A percentile compares a stretch with the other conserved stretches of the same genome.
Evolutionary conservation across 2,113 vertebrate genomes (phyloP).

Genomic region (Leiothrix lutea): DNA sequence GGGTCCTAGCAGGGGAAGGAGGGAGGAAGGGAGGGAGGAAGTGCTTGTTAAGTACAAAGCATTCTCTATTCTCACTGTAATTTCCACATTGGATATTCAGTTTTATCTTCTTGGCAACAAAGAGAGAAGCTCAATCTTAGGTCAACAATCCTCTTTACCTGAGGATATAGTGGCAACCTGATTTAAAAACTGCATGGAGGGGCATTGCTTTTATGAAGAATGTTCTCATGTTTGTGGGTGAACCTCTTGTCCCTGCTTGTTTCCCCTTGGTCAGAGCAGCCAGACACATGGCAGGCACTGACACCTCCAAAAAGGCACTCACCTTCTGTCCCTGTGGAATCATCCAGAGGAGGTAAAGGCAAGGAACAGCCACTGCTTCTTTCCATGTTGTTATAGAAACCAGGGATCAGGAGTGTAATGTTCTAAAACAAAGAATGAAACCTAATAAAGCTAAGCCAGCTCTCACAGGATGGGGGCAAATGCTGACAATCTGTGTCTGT

Average conservation of each 20-base stretch:
- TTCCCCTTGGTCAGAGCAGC: constrained; percentile 49
- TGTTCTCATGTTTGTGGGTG: neutral
- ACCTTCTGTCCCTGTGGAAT: neutral
- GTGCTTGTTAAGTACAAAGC: neutral
- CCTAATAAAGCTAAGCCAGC: neutral
- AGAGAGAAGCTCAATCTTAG: neutral
- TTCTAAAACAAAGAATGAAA: constrained; percentile 66
- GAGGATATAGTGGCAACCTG: neutral
- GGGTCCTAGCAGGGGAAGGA: neutral
- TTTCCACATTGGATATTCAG: neutral
- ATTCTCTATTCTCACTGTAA: neutral
- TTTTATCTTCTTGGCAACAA: neutral
- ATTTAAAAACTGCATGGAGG: neutral
- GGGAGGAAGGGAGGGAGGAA: neutral
- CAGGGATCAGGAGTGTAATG: constrained; percentile 89
- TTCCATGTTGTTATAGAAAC: constrained; percentile 85
- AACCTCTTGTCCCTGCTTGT: neutral
- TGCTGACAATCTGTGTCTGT: neutral
- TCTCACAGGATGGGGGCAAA: neutral
- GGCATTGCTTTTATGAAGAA: neutral
- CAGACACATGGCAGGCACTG: neutral
- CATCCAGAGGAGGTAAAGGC: neutral
- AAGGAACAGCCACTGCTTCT: constrained; percentile 17
- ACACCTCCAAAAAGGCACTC: neutral
- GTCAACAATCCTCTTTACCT: neutral